phyloP scores from a whole-genome alignment of 1,140 invertebrate genomes.

The Atta cephalotes region DNA sequence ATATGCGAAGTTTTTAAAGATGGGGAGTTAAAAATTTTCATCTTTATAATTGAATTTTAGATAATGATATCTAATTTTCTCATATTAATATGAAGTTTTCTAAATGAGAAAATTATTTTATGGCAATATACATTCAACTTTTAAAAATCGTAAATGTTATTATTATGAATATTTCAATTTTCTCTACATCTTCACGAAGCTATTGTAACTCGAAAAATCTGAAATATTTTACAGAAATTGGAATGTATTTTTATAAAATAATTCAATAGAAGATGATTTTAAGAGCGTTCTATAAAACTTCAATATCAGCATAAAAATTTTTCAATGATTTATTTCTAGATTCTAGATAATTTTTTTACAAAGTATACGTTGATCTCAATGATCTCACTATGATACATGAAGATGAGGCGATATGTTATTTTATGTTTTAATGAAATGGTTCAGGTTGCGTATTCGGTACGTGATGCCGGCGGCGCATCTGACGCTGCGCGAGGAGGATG shows the following conservation, averaged over 20 bases:
- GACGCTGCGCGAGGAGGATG: constrained; percentile 95
- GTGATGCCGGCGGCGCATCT: constrained; percentile 94
- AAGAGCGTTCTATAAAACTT: background rate
- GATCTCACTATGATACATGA: background rate
- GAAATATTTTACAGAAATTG: background rate
- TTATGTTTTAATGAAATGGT: constrained; percentile 66
- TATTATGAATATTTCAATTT: background rate
- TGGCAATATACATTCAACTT: background rate
- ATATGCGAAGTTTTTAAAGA: background rate
- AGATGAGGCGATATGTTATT: constrained; percentile 49
- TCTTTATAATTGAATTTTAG: background rate
- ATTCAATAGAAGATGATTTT: background rate
- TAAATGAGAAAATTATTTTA: background rate
- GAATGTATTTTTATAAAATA: constrained; percentile 14
- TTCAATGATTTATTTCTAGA: background rate
- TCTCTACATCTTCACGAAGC: background rate
- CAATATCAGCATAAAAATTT: background rate
- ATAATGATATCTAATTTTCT: background rate
- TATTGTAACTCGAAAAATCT: background rate
- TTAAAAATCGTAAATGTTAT: background rate
- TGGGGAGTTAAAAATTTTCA: too few species aligned
- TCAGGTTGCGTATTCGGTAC: constrained; percentile 89
- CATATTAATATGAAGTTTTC: background rate
- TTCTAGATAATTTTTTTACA: background rate
- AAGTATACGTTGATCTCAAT: background rate